phyloP scores from a whole-genome alignment of 2,113 vertebrate genomes.

The Phrynosoma platyrhinos region DNA sequence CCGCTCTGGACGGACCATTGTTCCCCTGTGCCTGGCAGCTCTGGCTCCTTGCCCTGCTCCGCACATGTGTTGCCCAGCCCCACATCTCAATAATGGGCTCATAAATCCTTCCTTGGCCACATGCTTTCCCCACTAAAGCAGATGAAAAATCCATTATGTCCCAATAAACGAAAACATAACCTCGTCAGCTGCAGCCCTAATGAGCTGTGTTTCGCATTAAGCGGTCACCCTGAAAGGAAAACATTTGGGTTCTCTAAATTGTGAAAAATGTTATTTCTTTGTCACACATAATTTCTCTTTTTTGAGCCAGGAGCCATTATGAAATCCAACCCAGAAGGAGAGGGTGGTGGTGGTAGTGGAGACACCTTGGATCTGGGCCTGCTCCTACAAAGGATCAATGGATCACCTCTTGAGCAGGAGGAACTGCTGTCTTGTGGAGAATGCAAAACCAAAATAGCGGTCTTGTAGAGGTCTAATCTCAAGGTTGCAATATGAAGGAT shows the following conservation, averaged over 20 bases:
- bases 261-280: not conserved
- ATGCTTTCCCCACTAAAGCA: constrained; percentile 16
- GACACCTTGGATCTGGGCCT: not conserved
- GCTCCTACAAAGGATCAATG: no score
- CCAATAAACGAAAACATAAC: constrained; percentile 1
- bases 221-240: constrained; percentile 5
- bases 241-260: not conserved
- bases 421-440: no score
- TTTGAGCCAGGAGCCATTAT: not conserved
- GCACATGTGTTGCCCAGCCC: not conserved
- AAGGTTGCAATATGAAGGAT: no score
- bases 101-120: constrained; percentile 8
- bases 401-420: no score
- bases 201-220: not conserved
- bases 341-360: no score
- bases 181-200: not conserved
- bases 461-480: no score
- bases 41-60: not conserved
- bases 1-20: not conserved
- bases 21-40: not conserved
- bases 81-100: not conserved
- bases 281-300: not conserved
- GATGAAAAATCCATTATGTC: constrained; percentile 1
- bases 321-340: not conserved
- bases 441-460: no score